Conservation (phyloP, 2,797 vertebrate genomes). For the Platalea minor region DNA sequence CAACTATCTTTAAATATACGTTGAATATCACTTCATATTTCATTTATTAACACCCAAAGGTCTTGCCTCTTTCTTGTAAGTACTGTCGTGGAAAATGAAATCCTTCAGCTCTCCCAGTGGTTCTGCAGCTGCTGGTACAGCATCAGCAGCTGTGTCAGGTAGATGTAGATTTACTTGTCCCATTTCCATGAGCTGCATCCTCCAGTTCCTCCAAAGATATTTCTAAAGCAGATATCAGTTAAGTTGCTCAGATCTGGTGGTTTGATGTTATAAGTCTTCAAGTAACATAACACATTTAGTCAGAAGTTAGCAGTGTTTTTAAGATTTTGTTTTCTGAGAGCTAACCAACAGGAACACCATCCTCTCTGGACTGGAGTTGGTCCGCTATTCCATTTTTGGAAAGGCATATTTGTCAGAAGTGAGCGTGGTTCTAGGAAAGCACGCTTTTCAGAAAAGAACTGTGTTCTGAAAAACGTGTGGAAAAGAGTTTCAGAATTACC, state of each 20-base stretch:
- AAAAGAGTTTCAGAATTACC: not conserved
- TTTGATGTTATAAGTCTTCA: not conserved
- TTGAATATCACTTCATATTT: slow-evolving; percentile 2
- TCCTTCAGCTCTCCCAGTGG: not conserved
- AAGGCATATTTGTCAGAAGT: not conserved
- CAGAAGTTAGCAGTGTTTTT: not conserved
- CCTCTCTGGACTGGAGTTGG: not conserved
- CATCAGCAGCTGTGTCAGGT: not conserved
- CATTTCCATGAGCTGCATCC: not conserved
- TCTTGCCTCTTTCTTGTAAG: not conserved
- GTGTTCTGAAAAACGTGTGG: not conserved
- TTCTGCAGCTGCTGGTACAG: not conserved
- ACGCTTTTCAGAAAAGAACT: not conserved
- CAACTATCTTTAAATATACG: not conserved
- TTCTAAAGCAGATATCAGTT: not conserved
- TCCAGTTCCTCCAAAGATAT: not conserved
- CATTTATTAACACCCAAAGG: not conserved
- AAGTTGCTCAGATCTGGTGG: not conserved
- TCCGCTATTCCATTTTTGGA: not conserved
- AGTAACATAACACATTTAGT: not conserved
- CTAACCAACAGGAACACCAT: not conserved
- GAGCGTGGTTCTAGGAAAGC: not conserved
- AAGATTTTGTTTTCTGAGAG: not conserved
- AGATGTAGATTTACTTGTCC: not conserved
- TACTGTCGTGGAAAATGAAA: not conserved